Conservation (phyloP, 2,888 invertebrate genomes). For the Octodonta nipae region DNA sequence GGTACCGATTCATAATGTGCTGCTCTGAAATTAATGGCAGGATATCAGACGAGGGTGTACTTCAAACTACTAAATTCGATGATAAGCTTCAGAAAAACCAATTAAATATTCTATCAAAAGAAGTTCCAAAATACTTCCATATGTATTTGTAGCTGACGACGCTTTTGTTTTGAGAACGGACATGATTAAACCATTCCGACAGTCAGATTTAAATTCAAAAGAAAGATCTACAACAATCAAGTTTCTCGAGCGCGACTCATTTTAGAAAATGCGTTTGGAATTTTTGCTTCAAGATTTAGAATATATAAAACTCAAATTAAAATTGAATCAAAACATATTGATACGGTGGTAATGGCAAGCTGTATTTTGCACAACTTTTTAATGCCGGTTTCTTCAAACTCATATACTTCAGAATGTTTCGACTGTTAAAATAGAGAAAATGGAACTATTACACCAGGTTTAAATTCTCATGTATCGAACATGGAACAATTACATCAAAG, state of each 20-base stretch:
- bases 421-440: too few relatives aligned
- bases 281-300: neutral
- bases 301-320: too few relatives aligned
- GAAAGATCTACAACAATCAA: neutral
- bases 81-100: neutral
- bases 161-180: neutral
- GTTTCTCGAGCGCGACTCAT: neutral
- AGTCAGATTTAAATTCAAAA: neutral
- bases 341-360: too few relatives aligned
- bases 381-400: too few relatives aligned
- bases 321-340: too few relatives aligned
- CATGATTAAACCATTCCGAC: conserved; percentile 2
- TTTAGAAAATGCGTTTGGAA: conserved; percentile 3
- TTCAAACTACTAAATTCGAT: neutral
- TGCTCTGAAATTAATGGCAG: neutral
- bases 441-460: too few relatives aligned
- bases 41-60: conserved; percentile 2
- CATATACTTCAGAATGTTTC: too few relatives aligned
- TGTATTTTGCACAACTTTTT: too few relatives aligned
- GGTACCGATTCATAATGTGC: neutral
- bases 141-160: neutral
- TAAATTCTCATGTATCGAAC: too few relatives aligned
- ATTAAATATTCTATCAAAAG: neutral
- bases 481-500: too few relatives aligned
- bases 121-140: neutral